These are phyloP conservation scores for Lamprologus tigripictilis DNA, from an alignment of 2,113 vertebrate species.

Conservation along the genomic window DNA sequence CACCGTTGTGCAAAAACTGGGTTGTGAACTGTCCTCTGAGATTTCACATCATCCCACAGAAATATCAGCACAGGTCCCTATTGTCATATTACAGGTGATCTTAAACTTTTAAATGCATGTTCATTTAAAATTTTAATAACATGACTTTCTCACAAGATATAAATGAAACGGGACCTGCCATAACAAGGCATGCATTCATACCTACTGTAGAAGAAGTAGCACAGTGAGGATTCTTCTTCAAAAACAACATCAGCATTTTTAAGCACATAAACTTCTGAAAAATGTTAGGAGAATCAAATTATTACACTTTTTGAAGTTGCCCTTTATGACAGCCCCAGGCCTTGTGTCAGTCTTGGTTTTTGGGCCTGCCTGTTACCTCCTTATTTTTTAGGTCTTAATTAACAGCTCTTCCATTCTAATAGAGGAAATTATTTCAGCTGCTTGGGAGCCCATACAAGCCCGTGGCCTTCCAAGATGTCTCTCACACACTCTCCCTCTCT, in stretches of 20 bases:
- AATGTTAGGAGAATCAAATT: background rate
- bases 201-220: background rate
- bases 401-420: background rate
- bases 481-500: accelerated
- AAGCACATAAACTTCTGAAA: background rate
- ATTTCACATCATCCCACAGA: background rate
- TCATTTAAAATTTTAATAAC: background rate
- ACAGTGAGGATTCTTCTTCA: background rate
- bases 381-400: background rate
- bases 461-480: background rate
- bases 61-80: background rate
- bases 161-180: background rate
- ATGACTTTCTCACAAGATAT: background rate
- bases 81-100: background rate
- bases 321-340: background rate
- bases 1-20: background rate
- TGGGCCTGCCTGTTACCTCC: background rate
- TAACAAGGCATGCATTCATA: background rate
- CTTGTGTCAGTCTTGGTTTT: background rate
- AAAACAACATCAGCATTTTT: background rate
- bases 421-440: background rate
- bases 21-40: background rate
- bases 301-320: background rate
- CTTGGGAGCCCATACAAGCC: background rate
- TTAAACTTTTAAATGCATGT: background rate